These are phyloP conservation scores for Podocnemis expansa DNA, from an alignment of 2,113 vertebrate genomes.

Conservation along the genomic window DNA sequence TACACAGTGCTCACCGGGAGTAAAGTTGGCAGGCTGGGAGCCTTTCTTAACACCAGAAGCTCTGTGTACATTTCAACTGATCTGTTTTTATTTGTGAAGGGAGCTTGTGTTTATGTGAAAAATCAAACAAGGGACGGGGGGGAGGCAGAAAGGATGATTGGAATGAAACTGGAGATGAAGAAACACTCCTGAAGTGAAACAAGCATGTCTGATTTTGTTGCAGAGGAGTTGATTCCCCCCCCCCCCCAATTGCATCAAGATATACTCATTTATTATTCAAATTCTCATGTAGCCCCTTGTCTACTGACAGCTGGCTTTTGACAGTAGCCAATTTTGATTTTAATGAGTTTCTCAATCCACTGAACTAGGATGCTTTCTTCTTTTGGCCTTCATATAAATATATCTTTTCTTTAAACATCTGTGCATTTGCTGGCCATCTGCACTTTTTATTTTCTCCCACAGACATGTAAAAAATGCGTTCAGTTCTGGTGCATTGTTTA, in stretches of 20 bases:
- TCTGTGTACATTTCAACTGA: background rate
- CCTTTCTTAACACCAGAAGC: background rate
- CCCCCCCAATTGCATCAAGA: background rate
- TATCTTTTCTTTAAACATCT: conserved; percentile 54
- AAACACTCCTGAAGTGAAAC: accelerated
- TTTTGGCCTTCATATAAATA: conserved; percentile 29
- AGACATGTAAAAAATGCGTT: conserved; percentile 74
- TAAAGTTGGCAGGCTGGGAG: accelerated
- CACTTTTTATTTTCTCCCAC: conserved; percentile 72
- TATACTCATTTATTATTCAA: background rate
- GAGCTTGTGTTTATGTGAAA: background rate
- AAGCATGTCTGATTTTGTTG: background rate
- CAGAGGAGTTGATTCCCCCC: accelerated
- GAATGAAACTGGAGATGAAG: background rate
- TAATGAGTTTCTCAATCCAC: background rate
- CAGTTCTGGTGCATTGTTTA: conserved; percentile 83
- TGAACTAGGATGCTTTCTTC: background rate
- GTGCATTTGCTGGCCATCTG: conserved; percentile 87
- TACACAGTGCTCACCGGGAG: accelerated
- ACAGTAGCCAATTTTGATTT: background rate
- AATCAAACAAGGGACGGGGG: background rate
- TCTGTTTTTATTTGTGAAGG: background rate
- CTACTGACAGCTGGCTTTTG: conserved; percentile 71
- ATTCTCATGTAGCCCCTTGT: background rate
- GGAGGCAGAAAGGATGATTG: background rate